Conservation (phyloP, 1,140 invertebrate genomes). For the Vanessa atalanta region DNA sequence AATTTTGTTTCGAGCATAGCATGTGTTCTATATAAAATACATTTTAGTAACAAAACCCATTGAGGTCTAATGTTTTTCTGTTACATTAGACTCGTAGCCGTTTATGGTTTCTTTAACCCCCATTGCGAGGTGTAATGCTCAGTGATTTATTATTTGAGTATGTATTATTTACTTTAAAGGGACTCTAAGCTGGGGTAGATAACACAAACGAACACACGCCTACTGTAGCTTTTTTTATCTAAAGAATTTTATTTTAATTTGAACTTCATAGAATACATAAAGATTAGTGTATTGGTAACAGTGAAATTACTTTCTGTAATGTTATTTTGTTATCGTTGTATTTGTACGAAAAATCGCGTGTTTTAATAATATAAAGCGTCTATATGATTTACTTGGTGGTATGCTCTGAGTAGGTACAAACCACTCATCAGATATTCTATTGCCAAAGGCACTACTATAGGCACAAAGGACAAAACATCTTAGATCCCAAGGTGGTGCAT, state of each 20-base stretch:
- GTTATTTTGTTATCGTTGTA: not conserved
- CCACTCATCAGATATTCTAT: too few relatives aligned
- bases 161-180: constrained; percentile 61
- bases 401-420: too few relatives aligned
- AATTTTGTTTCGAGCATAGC: too few relatives aligned
- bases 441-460: too few relatives aligned
- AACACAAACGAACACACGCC: constrained; percentile 31
- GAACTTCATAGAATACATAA: constrained; percentile 4
- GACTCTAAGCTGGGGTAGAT: constrained; percentile 44
- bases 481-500: too few relatives aligned
- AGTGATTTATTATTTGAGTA: constrained; percentile 69
- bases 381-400: too few relatives aligned
- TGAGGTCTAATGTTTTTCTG: constrained; percentile 22
- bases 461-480: too few relatives aligned
- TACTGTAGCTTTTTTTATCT: constrained; percentile 32
- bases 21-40: constrained; percentile 8
- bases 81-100: constrained; percentile 33
- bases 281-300: constrained; percentile 3
- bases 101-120: constrained; percentile 48
- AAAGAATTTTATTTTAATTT: constrained; percentile 34
- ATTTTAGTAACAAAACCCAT: not conserved
- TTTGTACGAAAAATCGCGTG: too few relatives aligned
- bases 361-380: too few relatives aligned
- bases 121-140: constrained; percentile 59
- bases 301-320: not conserved